phyloP scores from a whole-genome alignment of 1,140 invertebrate genomes.

The Platyscapa corneri region DNA sequence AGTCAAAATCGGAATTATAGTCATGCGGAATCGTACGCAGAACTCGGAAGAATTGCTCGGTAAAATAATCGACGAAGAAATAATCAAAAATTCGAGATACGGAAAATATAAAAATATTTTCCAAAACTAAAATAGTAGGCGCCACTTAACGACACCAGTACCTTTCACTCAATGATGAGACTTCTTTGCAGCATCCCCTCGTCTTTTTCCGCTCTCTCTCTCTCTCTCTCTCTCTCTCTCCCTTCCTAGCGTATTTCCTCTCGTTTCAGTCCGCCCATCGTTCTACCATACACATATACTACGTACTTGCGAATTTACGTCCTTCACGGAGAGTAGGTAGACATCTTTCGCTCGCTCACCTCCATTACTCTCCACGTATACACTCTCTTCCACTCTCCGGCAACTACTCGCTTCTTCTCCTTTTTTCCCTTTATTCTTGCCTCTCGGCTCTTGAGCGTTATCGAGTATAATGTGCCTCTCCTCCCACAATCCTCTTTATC shows the following conservation, averaged over 20 bases:
- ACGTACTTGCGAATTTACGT: conserved; percentile 45
- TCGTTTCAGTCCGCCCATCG: neutral
- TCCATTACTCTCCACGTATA: conserved; percentile 34
- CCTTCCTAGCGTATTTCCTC: neutral
- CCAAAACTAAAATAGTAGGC: conserved; percentile 10
- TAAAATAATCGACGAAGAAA: neutral
- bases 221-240: neutral
- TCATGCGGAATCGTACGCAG: neutral
- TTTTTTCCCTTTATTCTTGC: conserved; percentile 18
- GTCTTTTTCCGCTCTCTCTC: conserved; percentile 20
- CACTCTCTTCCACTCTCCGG: conserved; percentile 4
- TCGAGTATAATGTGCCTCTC: conserved; percentile 38
- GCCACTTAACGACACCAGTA: conserved; percentile 33
- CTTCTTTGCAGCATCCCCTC: conserved; percentile 34
- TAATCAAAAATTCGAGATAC: neutral
- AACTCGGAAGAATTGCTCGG: neutral
- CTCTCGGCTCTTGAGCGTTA: conserved; percentile 31
- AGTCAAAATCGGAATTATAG: neutral
- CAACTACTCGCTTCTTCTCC: neutral
- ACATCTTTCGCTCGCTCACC: conserved; percentile 35
- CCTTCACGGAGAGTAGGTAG: conserved; percentile 35
- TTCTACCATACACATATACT: conserved; percentile 1
- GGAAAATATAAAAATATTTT: conserved; percentile 12
- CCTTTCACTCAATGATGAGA: conserved; percentile 31
- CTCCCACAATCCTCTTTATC: conserved; percentile 30